Percentiles rank a stretch among this genome's conserved stretches.
These are phyloP conservation scores for Myrmecophaga tridactyla DNA, from an alignment of 2,113 vertebrate genomes.

Conservation along the genomic window DNA sequence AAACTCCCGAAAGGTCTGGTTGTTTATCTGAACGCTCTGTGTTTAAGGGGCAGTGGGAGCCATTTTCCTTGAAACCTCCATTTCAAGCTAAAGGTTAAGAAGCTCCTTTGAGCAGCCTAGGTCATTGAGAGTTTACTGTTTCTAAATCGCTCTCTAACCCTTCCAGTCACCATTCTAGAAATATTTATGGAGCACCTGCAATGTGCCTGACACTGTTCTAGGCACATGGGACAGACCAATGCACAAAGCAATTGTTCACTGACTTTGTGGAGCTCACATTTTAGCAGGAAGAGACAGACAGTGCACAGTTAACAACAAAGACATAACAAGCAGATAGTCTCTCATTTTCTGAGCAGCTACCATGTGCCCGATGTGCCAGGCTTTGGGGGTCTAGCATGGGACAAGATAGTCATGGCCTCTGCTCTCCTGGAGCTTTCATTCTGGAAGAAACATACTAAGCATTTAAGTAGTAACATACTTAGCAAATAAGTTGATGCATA, in stretches of 20 bases:
- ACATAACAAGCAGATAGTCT: neutral
- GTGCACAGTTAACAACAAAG: neutral
- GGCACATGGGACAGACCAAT: neutral
- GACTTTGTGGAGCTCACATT: neutral
- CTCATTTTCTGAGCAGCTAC: neutral
- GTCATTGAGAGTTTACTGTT: constrained; percentile 41
- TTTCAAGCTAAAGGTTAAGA: constrained; percentile 67
- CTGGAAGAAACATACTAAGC: neutral
- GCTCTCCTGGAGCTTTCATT: neutral
- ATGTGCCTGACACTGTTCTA: neutral
- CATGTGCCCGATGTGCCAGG: neutral
- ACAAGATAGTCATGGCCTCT: neutral
- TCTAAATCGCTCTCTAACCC: constrained; percentile 1
- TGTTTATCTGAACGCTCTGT: constrained; percentile 56
- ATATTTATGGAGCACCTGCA: neutral
- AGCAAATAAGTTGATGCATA: neutral
- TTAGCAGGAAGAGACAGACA: neutral
- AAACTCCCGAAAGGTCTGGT: constrained; percentile 50
- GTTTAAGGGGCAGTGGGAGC: constrained; percentile 60
- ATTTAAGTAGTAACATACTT: neutral
- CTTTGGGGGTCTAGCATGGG: neutral
- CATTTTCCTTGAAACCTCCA: constrained; percentile 66
- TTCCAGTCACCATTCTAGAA: constrained; percentile 15
- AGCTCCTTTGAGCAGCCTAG: constrained; percentile 14
- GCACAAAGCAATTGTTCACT: neutral